Percentiles rank a stretch among this genome's conserved stretches.
These are phyloP conservation scores for Pyrrhia umbra DNA, from an alignment of 2,888 invertebrate species.

Conservation along the genomic window DNA sequence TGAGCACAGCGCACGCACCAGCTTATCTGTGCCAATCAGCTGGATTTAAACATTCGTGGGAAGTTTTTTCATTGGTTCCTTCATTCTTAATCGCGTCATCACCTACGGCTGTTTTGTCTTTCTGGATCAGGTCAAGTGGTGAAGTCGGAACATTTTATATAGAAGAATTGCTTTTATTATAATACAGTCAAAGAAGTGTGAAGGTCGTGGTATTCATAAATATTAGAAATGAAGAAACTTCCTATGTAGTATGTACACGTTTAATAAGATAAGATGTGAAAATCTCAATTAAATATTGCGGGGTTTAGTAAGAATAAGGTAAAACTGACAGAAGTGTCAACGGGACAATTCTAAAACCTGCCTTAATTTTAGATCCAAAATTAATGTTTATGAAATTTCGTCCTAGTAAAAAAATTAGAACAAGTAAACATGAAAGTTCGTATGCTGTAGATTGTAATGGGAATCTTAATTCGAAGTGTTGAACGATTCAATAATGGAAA, in stretches of 20 bases:
- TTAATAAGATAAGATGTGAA: constrained; percentile 41
- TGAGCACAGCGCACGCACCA: constrained; percentile 78
- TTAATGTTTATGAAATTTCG: constrained; percentile 39
- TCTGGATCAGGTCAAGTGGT: constrained; percentile 4
- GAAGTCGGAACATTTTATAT: constrained; percentile 3
- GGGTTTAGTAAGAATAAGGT: constrained; percentile 20
- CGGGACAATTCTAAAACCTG: constrained; percentile 50
- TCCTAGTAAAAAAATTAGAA: constrained; percentile 42
- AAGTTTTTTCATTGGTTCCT: constrained; percentile 61
- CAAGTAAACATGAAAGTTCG: constrained; percentile 16
- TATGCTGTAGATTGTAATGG: constrained; percentile 25
- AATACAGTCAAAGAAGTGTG: background rate
- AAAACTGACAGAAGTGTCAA: constrained; percentile 26
- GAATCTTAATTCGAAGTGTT: constrained; percentile 25
- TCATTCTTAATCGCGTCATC: background rate
- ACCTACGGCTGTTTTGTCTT: constrained; percentile 8
- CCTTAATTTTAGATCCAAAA: constrained; percentile 54
- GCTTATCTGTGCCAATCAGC: constrained; percentile 79
- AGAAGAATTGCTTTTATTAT: constrained; percentile 4
- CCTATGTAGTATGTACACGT: constrained; percentile 49
- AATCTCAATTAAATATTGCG: constrained; percentile 20
- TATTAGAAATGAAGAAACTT: constrained; percentile 57
- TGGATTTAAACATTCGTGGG: constrained; percentile 78
- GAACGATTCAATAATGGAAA: constrained; percentile 30
- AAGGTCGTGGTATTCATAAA: constrained; percentile 5